These are phyloP conservation scores for Antennarius maculatus DNA, from an alignment of 2,797 vertebrate species.

Conservation along the genomic window DNA sequence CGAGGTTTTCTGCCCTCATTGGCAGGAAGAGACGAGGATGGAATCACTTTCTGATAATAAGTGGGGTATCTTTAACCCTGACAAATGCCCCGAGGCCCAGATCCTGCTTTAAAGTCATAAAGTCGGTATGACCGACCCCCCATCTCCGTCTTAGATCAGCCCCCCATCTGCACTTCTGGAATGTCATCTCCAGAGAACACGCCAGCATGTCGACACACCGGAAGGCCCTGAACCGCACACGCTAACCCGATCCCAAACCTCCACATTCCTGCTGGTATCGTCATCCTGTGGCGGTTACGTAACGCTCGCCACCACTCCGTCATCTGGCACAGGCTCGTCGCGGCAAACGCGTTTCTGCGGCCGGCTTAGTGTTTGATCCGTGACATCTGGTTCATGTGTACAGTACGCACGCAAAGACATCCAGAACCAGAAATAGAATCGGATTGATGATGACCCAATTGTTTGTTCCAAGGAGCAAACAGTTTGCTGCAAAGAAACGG, in stretches of 20 bases:
- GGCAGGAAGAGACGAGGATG: neutral
- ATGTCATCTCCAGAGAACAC: constrained; percentile 24
- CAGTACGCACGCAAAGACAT: constrained; percentile 27
- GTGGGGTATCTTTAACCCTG: constrained; percentile 13
- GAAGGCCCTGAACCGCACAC: constrained; percentile 5
- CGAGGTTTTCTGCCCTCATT: too few species aligned
- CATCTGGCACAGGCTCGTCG: constrained; percentile 65
- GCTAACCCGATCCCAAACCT: constrained; percentile 57
- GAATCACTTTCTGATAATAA: constrained; percentile 11
- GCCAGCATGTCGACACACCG: constrained; percentile 7
- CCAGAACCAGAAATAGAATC: constrained; percentile 66
- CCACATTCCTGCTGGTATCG: constrained; percentile 53
- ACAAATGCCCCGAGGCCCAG: neutral
- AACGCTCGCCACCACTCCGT: constrained; percentile 61
- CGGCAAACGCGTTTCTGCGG: constrained; percentile 73
- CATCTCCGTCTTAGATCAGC: neutral
- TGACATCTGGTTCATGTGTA: constrained; percentile 69
- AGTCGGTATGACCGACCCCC: neutral
- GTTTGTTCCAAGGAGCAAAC: constrained; percentile 70
- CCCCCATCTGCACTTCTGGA: constrained; percentile 14
- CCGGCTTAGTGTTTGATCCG: constrained; percentile 58
- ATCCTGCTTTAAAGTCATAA: constrained; percentile 5
- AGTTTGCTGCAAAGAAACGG: constrained; percentile 56
- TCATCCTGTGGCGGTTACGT: constrained; percentile 58
- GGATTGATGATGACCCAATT: constrained; percentile 62